Base-by-base conservation (phyloP, 2,113 vertebrate species). In the Lipophrys pholis region DNA sequence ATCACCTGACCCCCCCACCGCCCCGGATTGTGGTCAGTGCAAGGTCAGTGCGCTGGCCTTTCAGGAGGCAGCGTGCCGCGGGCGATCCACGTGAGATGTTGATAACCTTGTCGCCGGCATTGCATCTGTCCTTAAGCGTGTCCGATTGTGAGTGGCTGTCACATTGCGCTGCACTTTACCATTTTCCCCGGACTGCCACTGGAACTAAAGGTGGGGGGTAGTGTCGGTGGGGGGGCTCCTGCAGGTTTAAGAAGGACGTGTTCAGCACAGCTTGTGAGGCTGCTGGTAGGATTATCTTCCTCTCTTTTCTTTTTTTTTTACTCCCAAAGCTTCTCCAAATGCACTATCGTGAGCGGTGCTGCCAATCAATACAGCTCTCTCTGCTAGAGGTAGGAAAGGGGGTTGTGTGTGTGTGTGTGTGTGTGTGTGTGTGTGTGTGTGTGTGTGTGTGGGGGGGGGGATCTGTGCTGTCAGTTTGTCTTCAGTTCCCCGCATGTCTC, bases 11-110 rank as follows among this genome's bases (percentile, higher is more conserved):
- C 93, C 93, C 12, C 21, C 21, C 21, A 30, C 21, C 21, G n/a
- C 92, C 92, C 94, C 91, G 87, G 93, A 95, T 90, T 93, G 89
- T 95, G 95, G 94, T 95, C 95, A 95, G 90, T 90, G 86, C 95
- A 96, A 97, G 96, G 96, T 96, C 96, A 96, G 93, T 85, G 90
- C 89, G 87, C 92, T 90, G 86, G 84, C 83, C 95, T 93, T 75
- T 95, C 86, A 91, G 88, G 86, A 92, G 88, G 90, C 90, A 88
- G 84, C 94, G 87, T 90, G 94, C 92, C 89, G 91, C 80, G 72
- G 87, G 92, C 91, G 92, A 10, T 84, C 90, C 66, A 77, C 51
- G 70, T 81, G 89, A 92, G 86, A 90, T 93, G 92, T 93, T 94
- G 94, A 95, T 93, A 93, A 91, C 75, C 92, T 93, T 84, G 91